Conservation (phyloP, 2,113 vertebrate species). For the Chionis minor region DNA sequence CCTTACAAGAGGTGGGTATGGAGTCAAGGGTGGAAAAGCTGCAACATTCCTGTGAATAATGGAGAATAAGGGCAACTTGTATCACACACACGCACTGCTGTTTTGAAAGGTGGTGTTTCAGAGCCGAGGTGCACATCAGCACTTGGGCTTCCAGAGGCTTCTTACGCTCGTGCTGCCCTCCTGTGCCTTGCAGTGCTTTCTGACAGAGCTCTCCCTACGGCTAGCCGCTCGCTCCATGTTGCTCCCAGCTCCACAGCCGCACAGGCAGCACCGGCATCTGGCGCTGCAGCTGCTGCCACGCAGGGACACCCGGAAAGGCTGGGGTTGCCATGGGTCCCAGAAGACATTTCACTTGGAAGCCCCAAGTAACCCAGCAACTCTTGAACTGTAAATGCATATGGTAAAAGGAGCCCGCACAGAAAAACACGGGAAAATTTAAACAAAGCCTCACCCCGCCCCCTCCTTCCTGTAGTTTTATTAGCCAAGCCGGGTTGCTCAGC, state of each 20-base stretch:
- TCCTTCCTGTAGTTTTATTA: background rate
- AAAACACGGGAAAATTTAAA: background rate
- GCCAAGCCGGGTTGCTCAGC: background rate
- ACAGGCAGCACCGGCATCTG: rapidly evolving
- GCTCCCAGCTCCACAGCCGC: background rate
- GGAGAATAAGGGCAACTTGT: background rate
- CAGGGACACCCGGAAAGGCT: rapidly evolving
- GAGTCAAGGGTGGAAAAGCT: background rate
- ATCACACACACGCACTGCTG: too few species aligned
- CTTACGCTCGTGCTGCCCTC: rapidly evolving
- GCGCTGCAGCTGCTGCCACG: rapidly evolving
- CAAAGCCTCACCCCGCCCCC: background rate
- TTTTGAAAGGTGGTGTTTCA: too few species aligned
- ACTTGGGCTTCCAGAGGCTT: background rate
- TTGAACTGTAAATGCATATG: background rate
- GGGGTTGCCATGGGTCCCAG: background rate
- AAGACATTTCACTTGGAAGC: background rate
- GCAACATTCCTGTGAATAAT: background rate
- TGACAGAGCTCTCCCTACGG: background rate
- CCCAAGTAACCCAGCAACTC: background rate
- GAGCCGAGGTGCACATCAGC: background rate
- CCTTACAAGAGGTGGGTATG: background rate
- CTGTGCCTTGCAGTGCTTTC: background rate
- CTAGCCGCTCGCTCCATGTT: rapidly evolving
- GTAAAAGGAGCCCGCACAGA: background rate